phyloP scores from a whole-genome alignment of 2,888 invertebrate species.

The Spilosoma lubricipeda region DNA sequence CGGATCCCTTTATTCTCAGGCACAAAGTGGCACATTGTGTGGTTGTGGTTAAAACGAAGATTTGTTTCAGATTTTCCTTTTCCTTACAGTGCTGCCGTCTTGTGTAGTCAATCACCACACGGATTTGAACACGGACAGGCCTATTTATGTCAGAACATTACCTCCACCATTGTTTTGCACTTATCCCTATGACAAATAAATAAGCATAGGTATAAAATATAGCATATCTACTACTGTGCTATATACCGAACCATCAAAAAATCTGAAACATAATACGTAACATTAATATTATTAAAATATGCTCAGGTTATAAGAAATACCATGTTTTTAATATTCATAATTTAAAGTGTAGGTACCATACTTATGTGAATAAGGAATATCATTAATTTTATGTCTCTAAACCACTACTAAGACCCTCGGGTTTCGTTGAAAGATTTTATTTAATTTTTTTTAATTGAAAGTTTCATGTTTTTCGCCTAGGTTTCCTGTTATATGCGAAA shows the following conservation, averaged over 20 bases:
- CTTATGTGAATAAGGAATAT: slow-evolving; percentile 46
- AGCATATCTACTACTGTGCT: slow-evolving; percentile 8
- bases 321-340: slow-evolving; percentile 74
- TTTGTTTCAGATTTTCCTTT: too few species aligned
- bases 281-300: slow-evolving; percentile 70
- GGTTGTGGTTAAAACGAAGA: too few species aligned
- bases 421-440: slow-evolving; percentile 11
- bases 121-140: too few species aligned
- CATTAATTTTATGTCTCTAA: slow-evolving; percentile 48
- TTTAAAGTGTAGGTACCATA: slow-evolving; percentile 54
- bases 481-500: background rate
- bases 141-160: too few species aligned
- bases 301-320: slow-evolving; percentile 58
- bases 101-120: too few species aligned
- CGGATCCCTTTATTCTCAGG: too few species aligned
- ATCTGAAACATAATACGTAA: slow-evolving; percentile 54
- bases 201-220: background rate
- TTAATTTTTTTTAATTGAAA: background rate
- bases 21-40: too few species aligned
- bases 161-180: too few species aligned
- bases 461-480: too few species aligned
- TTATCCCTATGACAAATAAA: too few species aligned
- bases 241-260: slow-evolving; percentile 43
- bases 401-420: slow-evolving; percentile 22
- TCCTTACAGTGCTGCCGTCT: too few species aligned